Base-by-base conservation (phyloP, 2,888 invertebrate species). In the Caenorhabditis angaria region DNA sequence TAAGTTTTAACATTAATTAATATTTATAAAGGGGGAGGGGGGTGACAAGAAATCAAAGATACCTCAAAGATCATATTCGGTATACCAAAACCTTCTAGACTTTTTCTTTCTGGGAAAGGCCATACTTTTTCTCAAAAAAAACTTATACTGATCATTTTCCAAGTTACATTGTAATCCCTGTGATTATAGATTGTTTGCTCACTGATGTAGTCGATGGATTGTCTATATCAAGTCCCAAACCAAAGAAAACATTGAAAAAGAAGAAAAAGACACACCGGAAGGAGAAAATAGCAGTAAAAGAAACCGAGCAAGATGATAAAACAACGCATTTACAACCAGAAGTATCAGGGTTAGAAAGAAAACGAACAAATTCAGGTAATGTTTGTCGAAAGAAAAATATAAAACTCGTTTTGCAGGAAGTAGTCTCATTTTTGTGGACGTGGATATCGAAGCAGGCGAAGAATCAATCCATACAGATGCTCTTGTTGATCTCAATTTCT, bases 391-490 rank as follows among this genome's bases (percentile, higher is more conserved):
- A n/a, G n/a, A n/a, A n/a, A n/a, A n/a, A n/a, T n/a, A n/a, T n/a
- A n/a, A n/a, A n/a, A n/a, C n/a, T n/a, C n/a, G n/a, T n/a, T n/a
- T n/a, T n/a, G n/a, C 32, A 59, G 81, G 81, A 2, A 76, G 72
- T 12, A 70, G 70, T 53, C 78, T 76, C 24, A 61, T 81, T 14
- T 61, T 78, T 28, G 75, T 81, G 10, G 81, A 81, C 47, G 69
- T 81, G 2, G 81, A 81, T 27, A 79, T 81, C 18, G 78, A 77
- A 70, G 81, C 79, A 0, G 81, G 81, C 5, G 81, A 81, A 57
- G 81, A 81, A 62, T 63, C 72, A 2, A 77, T 78, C 6, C 75
- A 77, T 22, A 81, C 81, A 1, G 81, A 81, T 54, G 81, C 81
- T 28, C 64, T 77, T 14, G 77, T 81, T 22, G 81, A 81, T 55